Evolutionary conservation across 2,888 invertebrate species (phyloP).

Genomic region (Ectemnius continuus): DNA sequence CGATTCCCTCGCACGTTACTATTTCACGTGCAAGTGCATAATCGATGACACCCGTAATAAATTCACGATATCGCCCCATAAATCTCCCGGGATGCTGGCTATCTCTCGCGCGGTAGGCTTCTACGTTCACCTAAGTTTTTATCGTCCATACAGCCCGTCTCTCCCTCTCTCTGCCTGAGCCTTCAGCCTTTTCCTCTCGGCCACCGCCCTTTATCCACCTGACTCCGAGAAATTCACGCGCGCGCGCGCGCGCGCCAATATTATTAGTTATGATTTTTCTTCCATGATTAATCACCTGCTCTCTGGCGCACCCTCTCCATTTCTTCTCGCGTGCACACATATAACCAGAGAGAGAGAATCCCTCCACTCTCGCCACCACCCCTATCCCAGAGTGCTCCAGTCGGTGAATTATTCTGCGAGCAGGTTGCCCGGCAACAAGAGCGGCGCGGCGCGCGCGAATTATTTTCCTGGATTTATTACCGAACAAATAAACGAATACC

Average conservation of each 20-base stretch:
- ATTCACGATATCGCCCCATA: conserved; percentile 44
- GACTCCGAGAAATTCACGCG: background rate
- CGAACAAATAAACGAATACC: conserved; percentile 6
- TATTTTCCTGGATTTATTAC: conserved; percentile 8
- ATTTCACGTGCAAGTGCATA: conserved; percentile 51
- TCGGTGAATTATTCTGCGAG: conserved; percentile 1
- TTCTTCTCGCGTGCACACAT: no score
- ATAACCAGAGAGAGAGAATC: background rate
- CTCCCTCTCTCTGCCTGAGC: background rate
- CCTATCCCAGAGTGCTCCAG: no score
- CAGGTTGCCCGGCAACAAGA: conserved; percentile 1
- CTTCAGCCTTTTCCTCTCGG: background rate
- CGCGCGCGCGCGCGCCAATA: background rate
- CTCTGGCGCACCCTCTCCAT: no score
- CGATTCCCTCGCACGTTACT: conserved; percentile 40
- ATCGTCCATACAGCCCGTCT: background rate
- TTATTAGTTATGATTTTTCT: conserved; percentile 6
- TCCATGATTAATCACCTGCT: conserved; percentile 5
- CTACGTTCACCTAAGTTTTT: conserved; percentile 14
- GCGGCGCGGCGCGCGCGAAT: background rate
- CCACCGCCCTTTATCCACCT: background rate
- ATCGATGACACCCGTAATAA: conserved; percentile 54
- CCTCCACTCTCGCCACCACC: background rate
- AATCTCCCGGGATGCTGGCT: conserved; percentile 35
- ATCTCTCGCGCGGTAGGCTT: conserved; percentile 21